Percentiles rank a stretch among this genome's conserved stretches.
phyloP scores from a whole-genome alignment of 2,113 vertebrate species.

The Microcebus ravelobensis region DNA sequence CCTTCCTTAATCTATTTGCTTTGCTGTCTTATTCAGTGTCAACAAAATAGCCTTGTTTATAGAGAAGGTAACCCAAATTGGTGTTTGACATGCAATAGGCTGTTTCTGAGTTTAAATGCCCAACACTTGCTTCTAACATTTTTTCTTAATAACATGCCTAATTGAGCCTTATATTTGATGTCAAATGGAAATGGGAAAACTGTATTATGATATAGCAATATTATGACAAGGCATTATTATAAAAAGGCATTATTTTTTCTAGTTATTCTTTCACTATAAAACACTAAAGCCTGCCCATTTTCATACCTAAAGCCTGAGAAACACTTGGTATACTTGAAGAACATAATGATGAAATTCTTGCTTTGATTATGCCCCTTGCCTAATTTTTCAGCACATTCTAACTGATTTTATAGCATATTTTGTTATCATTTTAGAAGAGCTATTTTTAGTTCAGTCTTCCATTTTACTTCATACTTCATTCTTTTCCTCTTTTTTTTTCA shows the following conservation, averaged over 20 bases:
- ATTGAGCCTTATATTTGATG: slow-evolving; percentile 8
- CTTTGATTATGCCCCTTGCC: background rate
- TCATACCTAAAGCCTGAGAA: background rate
- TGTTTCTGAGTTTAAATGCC: background rate
- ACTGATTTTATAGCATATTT: slow-evolving; percentile 27
- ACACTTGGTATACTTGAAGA: background rate
- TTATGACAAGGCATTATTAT: background rate
- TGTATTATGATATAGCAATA: background rate
- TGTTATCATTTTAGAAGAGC: slow-evolving; percentile 12
- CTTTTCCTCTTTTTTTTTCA: slow-evolving; percentile 5
- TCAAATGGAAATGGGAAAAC: slow-evolving; percentile 8
- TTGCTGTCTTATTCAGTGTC: slow-evolving; percentile 28
- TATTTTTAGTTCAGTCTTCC: slow-evolving; percentile 52
- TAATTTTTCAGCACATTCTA: background rate
- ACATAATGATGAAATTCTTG: background rate
- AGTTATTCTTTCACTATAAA: slow-evolving; percentile 12
- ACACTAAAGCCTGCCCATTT: background rate
- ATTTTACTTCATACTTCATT: slow-evolving; percentile 39
- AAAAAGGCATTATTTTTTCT: background rate
- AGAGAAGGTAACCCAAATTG: background rate
- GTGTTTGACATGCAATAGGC: background rate
- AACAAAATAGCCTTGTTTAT: background rate
- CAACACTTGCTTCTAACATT: background rate
- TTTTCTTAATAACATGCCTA: slow-evolving; percentile 6
- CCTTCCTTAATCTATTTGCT: background rate